Conservation (phyloP, 2,888 invertebrate species). For the Cephus spinipes region DNA sequence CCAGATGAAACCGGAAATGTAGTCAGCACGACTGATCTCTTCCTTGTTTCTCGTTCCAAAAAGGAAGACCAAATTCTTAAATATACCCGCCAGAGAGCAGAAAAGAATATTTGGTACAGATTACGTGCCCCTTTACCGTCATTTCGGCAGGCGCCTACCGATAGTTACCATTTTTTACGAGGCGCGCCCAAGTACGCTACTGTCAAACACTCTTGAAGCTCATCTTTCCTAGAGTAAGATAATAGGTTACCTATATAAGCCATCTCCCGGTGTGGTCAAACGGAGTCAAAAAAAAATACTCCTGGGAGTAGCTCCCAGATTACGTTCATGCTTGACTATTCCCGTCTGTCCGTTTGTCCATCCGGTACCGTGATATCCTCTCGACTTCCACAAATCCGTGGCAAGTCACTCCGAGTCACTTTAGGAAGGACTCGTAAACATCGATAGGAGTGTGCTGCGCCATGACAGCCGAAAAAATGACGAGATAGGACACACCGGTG, state of each 20-base stretch:
- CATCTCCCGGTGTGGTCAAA: background rate
- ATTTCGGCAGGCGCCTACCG: background rate
- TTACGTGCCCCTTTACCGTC: background rate
- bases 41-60: background rate
- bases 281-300: background rate
- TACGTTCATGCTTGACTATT: background rate
- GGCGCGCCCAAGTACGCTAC: background rate
- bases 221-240: background rate
- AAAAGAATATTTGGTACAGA: background rate
- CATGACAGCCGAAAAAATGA: slow-evolving; percentile 29
- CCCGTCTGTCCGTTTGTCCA: background rate
- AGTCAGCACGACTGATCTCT: background rate
- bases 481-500: slow-evolving; percentile 19
- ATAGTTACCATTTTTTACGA: slow-evolving; percentile 4
- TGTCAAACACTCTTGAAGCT: slow-evolving; percentile 1
- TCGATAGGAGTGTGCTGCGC: slow-evolving; percentile 22
- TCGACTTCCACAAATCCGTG: slow-evolving; percentile 10
- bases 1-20: background rate
- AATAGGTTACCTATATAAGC: background rate
- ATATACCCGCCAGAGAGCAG: background rate
- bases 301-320: background rate
- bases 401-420: slow-evolving; percentile 38
- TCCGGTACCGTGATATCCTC: background rate
- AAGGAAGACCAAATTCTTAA: background rate
- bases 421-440: slow-evolving; percentile 29